Evolutionary conservation across 2,888 invertebrate species (phyloP), one percentile per base, ranked within the genome.

Genomic region (Drosophila mayaguana): DNA sequence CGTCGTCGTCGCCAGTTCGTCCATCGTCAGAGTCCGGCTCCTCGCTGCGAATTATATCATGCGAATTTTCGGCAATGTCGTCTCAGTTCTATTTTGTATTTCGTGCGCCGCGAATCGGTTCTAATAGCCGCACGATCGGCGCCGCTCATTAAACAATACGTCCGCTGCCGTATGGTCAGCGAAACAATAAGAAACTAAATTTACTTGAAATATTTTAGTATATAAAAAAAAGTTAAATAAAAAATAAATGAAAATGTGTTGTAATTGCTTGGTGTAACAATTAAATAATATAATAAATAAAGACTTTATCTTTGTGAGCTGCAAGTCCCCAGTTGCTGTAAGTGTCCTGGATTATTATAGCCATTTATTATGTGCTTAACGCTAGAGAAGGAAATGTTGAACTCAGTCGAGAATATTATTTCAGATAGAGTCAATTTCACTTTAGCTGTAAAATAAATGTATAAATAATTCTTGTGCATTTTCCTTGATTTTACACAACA

Each of bases 31-130:
- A 51, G 59, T 69, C 59, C 45, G 46, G 53, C 16, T 60, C 59
- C 16, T 50, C 55, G 65, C 40, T 55, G 34, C 54, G 50, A 46
- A 57, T 59, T 50, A 64, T 63, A 62, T 63, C 60, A 63, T 72
- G 64, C 67, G 66, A 59, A 75, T 56, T 57, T 68, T 69, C 66
- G 60, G 43, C 66, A 36, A 43, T 59, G 45, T 65, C 54, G 62
- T 59, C 59, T 80, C 88, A 86, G 85, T 86, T 87, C 75, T 63
- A 69, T 67, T 87, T 80, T 63, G 89, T 64, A 65, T 55, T 76
- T 67, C 80, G 82, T 72, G 69, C 75, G 68, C 48, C 72, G 65
- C 80, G 72, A 78, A 72, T 80, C 78, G 81, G 40, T 50, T 63
- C 22, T 11, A 32, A 40, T 14, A 45, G 36, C 9, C 54, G 48